Base-by-base conservation (phyloP, 2,888 invertebrate species). In the Omphaloscelis lunosa region DNA sequence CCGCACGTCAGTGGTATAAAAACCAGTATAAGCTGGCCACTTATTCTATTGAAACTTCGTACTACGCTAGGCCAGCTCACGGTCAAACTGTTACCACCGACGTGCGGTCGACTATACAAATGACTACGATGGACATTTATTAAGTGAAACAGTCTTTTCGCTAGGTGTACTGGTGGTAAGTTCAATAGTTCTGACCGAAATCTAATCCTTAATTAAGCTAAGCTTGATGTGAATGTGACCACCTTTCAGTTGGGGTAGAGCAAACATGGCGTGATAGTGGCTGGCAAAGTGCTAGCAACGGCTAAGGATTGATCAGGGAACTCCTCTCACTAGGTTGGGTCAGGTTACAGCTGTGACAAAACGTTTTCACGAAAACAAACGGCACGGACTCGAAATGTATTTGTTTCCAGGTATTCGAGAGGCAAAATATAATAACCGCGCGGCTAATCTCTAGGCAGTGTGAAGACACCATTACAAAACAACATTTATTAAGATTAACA, bases 401-500 rank as follows among this genome's bases (percentile, higher is more conserved):
- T 53, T 23, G 9, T 53, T n/a, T 53, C 12, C 61, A 9, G n/a
- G 2, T 23, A 9, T 27, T 41, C 6, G 1, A 65, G 41, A 6
- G 17, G 17, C 11, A 11, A 27, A 41, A 48, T 15, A 53, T 27
- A 9, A 48, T 20, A 48, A 29, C 9, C 23, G 9, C 9, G n/a
- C 23, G 1, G 29, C 20, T 20, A n/a, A 23, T 12, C 5, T 67
- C 39, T 20, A 20, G 20, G 9, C 62, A 29, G 75, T 67, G 17
- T 67, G 66, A 20, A 29, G 23, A 23, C 12, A 39, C 66, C 29
- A 1, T 56, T 48, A 45, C 27, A 12, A 62, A 62, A 70, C 45
- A 34, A 17, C 27, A 34, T 72, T 48, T 72, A 58, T 34, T 56
- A 20, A 59, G 84, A 80, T 80, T 34, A 41, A 41, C n/a, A 80